Evolutionary conservation across 1,140 invertebrate species (phyloP), one percentile per base, ranked within the genome.

Genomic region (Ostrea denselamellosa): DNA sequence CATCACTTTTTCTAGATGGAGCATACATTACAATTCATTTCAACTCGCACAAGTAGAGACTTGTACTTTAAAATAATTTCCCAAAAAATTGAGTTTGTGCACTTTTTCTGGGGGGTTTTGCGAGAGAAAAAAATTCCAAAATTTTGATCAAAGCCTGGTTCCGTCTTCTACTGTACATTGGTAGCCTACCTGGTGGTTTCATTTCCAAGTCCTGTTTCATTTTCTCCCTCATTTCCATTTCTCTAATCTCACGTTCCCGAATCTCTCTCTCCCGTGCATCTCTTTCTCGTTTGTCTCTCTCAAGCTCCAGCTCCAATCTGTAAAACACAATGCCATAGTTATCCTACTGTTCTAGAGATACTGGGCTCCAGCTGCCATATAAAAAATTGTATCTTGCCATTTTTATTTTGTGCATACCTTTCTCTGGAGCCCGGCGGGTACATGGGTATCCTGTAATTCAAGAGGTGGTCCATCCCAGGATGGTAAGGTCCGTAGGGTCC

Each of bases 271-370:
- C 94, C 19, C 94, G 86, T 53, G 98, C 96, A 93, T 98, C 97
- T 34, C 97, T 94, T 93, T 98, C 97, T 86, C 97, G 94, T 93
- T 98, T 98, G 93, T 98, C 97, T 91, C 97, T 95, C 92, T 98
- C 97, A 71, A 98, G 94, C 93, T 98, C 97, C 19, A 98, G 93
- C 94, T 98, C 97, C 19, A 98, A 94, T 65, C 96, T 94, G 90
- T 83, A 92, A 92, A 71, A 58, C 89, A 85, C 53, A 44, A 44
- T 44, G 34, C 5, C 1, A 44, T 44, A 1, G 34, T 44, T 44
- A 44, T 44, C 5, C 34, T 5, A 44, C 34, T 62, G 19, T 58
- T 8, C 56, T 10, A 58, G 56, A 17, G 19, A 58, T 58, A 12
- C 4, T n/a, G 17, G 5, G 5, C 56, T 62, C 14, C 5, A n/a